Evolutionary conservation across 2,113 vertebrate genomes (phyloP).

Genomic region (Lampris megalopsis): DNA sequence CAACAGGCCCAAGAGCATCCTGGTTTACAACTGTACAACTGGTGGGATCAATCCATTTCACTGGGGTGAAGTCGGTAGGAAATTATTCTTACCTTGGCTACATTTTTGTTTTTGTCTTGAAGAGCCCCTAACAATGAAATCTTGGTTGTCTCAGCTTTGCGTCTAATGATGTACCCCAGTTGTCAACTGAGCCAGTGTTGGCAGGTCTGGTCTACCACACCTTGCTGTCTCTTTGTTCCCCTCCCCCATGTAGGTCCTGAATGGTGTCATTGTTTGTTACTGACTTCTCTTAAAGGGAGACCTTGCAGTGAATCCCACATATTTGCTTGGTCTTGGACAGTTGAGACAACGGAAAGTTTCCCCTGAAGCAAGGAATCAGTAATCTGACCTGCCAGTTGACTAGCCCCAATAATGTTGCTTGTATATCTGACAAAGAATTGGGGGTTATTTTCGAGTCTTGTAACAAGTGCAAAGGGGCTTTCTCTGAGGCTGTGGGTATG

Average conservation of each 20-base stretch:
- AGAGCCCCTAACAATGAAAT: slow-evolving; percentile 4
- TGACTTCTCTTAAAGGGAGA: no score
- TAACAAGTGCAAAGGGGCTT: no score
- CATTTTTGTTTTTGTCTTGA: neutral
- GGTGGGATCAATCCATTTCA: slow-evolving; percentile 97
- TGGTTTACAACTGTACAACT: slow-evolving; percentile 98
- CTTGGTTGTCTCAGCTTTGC: neutral
- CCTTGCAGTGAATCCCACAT: no score
- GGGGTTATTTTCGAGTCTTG: no score
- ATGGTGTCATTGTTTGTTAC: neutral
- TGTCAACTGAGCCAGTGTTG: slow-evolving; percentile 38
- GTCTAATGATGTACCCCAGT: slow-evolving; percentile 7
- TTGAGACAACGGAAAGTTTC: no score
- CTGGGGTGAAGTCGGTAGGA: slow-evolving; percentile 99
- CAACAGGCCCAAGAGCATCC: slow-evolving; percentile 89
- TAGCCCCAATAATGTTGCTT: no score
- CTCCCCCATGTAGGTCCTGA: neutral
- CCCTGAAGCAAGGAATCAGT: no score
- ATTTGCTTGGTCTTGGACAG: no score
- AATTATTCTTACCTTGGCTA: neutral
- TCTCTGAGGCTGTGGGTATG: no score
- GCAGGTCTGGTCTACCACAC: slow-evolving; percentile 18
- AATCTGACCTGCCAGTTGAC: no score
- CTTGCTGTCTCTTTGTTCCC: slow-evolving; percentile 25
- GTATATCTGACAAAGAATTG: no score